phyloP scores from a whole-genome alignment of 2,797 vertebrate genomes.

The Atherinosoma microstoma region DNA sequence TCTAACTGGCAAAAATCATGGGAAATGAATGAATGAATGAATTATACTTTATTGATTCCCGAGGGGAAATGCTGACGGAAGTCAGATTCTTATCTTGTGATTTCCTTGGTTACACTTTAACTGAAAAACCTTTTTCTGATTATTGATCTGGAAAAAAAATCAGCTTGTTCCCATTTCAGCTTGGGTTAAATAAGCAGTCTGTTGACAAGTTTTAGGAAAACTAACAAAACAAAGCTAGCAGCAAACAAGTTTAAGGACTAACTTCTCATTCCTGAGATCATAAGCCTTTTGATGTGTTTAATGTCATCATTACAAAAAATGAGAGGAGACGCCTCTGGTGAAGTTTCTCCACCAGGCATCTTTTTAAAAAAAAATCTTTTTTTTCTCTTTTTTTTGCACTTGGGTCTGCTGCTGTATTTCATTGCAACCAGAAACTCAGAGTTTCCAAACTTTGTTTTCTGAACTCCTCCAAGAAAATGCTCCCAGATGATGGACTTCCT shows the following conservation, averaged over 20 bases:
- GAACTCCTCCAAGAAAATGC: not conserved
- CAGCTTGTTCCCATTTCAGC: not conserved
- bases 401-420: not conserved
- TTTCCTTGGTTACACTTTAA: no score
- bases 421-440: not conserved
- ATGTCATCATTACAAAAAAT: no score
- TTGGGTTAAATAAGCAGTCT: not conserved
- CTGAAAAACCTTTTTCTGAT: not conserved
- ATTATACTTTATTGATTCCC: no score
- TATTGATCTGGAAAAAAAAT: not conserved
- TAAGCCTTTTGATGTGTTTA: not conserved
- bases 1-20: not conserved
- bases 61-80: not conserved
- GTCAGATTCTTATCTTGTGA: not conserved
- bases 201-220: not conserved
- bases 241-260: not conserved
- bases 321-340: no score
- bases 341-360: no score
- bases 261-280: no score
- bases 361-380: no score
- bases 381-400: no score
- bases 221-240: no score
- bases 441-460: slow-evolving; percentile 2
- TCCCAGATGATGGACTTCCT: not conserved
- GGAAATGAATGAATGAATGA: not conserved